Conservation (phyloP, 2,888 invertebrate genomes). For the Ceramica pisi region DNA sequence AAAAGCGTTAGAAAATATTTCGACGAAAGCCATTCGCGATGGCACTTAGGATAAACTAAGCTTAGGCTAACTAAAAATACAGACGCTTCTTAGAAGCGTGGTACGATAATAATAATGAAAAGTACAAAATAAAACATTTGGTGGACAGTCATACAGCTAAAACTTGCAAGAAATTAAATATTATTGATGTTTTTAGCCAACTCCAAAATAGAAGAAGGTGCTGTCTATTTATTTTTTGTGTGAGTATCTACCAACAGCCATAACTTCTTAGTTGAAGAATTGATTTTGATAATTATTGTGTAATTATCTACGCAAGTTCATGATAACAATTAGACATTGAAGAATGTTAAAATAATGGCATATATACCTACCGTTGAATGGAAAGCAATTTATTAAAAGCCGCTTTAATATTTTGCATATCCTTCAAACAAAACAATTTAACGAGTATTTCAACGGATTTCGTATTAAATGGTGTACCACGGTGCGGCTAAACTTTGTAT, state of each 20-base stretch:
- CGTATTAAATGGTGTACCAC: background rate
- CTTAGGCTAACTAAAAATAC: no score
- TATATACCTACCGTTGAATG: background rate
- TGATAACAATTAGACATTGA: background rate
- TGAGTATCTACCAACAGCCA: no score
- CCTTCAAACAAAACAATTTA: background rate
- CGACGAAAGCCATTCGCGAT: no score
- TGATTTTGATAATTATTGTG: background rate
- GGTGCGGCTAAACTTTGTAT: background rate
- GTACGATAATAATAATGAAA: no score
- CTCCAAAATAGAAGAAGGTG: no score
- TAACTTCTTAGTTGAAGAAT: no score
- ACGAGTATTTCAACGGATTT: background rate
- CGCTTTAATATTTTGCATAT: background rate
- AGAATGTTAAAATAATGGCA: background rate
- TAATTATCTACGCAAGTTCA: background rate
- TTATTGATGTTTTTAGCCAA: no score
- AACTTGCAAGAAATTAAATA: background rate
- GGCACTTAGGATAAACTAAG: no score
- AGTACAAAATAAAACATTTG: background rate
- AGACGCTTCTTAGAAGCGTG: no score
- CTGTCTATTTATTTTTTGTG: no score
- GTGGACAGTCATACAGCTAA: background rate
- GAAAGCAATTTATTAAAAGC: background rate
- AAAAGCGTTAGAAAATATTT: no score